These are phyloP conservation scores for Drosophila setosimentum DNA, from an alignment of 2,888 invertebrate species.

Conservation along the genomic window DNA sequence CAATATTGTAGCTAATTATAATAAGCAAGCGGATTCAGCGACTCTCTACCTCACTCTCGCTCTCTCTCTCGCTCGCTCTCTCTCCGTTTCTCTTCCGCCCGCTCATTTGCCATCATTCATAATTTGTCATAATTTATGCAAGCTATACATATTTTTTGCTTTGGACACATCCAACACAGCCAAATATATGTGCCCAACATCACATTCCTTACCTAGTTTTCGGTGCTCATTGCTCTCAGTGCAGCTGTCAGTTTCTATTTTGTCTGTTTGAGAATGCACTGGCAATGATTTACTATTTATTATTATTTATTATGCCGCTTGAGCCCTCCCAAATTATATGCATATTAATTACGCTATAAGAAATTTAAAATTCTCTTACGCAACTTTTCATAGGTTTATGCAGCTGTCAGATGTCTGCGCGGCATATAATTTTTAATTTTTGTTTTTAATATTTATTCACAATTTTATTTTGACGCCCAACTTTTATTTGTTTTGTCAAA, in stretches of 20 bases:
- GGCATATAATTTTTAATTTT: conserved; percentile 6
- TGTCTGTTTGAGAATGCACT: conserved; percentile 10
- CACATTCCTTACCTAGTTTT: conserved; percentile 46
- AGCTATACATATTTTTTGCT: conserved; percentile 33
- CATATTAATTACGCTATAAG: conserved; percentile 29
- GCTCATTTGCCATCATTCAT: conserved; percentile 40
- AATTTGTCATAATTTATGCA: conserved; percentile 72
- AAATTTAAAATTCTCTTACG: conserved; percentile 14
- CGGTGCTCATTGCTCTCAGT: conserved; percentile 20
- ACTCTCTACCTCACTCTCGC: conserved; percentile 14
- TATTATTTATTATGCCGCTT: conserved; percentile 50
- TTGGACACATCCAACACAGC: not conserved
- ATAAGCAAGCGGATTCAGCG: conserved; percentile 51
- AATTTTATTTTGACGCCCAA: not conserved
- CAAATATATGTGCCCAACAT: conserved; percentile 1
- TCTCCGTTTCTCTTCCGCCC: not conserved
- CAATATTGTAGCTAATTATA: conserved; percentile 78
- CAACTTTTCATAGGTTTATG: conserved; percentile 29
- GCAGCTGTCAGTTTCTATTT: conserved; percentile 49
- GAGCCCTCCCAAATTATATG: conserved; percentile 22
- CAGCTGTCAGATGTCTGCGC: conserved; percentile 36
- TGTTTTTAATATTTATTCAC: not conserved
- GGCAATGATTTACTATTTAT: conserved; percentile 48
- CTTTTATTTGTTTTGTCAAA: conserved; percentile 4
- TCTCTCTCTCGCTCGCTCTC: not conserved